Evolutionary conservation across 2,113 vertebrate genomes (phyloP).

Genomic region (Acrocephalus kingi): DNA sequence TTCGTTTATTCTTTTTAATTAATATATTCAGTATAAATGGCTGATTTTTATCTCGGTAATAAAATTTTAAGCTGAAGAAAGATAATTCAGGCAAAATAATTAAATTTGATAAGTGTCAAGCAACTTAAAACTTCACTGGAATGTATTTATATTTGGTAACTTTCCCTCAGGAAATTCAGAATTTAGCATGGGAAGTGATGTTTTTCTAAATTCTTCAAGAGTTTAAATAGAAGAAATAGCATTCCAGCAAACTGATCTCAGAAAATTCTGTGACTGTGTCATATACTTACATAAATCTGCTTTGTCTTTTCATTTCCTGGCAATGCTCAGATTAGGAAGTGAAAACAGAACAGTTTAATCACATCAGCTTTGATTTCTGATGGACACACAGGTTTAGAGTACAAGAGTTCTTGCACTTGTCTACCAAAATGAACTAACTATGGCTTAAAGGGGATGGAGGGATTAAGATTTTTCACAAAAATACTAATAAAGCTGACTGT

Average conservation of each 20-base stretch:
- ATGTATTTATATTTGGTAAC: background rate
- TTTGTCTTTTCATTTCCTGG: background rate
- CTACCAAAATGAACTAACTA: background rate
- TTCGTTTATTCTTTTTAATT: constrained; percentile 7
- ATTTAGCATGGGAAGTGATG: background rate
- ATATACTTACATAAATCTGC: background rate
- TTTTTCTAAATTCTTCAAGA: background rate
- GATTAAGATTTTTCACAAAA: background rate
- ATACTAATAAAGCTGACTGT: background rate
- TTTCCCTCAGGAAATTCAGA: background rate
- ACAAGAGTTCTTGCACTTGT: background rate
- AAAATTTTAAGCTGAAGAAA: constrained; percentile 1
- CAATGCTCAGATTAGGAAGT: background rate
- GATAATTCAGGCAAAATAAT: background rate
- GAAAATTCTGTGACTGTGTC: background rate
- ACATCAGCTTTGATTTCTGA: background rate
- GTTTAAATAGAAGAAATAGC: background rate
- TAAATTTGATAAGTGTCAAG: background rate
- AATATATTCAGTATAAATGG: constrained; percentile 7
- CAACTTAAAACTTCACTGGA: background rate
- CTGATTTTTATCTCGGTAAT: constrained; percentile 12
- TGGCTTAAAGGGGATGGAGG: background rate
- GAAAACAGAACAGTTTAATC: background rate
- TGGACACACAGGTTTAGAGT: background rate
- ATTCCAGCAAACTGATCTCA: background rate